Percentiles rank a stretch among this genome's conserved stretches.
These are phyloP conservation scores for Hypomecis punctinalis DNA, from an alignment of 2,888 invertebrate genomes.

Conservation along the genomic window DNA sequence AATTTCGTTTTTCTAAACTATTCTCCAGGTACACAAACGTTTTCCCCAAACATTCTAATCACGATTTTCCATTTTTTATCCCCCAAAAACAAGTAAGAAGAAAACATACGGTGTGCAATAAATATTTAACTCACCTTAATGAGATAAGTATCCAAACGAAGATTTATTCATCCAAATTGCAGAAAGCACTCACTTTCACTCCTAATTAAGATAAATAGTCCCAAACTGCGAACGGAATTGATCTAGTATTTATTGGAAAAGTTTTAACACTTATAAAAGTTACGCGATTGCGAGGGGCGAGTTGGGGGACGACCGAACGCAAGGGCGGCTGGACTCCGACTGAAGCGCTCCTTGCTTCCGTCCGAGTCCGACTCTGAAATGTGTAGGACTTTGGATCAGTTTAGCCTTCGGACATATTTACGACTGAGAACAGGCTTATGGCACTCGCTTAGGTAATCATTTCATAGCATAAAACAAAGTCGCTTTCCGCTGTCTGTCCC, in stretches of 20 bases:
- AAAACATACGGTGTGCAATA: not conserved
- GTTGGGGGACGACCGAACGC: slow-evolving; percentile 47
- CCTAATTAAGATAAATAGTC: slow-evolving; percentile 12
- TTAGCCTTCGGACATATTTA: not conserved
- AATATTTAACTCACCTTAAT: slow-evolving; percentile 16
- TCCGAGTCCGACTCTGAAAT: not conserved
- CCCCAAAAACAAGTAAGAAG: not conserved
- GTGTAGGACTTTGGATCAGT: not conserved
- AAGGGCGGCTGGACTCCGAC: slow-evolving; percentile 50
- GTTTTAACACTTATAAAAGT: slow-evolving; percentile 30
- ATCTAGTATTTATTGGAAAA: not conserved
- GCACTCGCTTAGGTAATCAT: too few relatives aligned
- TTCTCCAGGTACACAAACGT: not conserved
- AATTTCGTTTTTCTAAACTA: not conserved
- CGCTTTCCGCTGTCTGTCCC: too few relatives aligned
- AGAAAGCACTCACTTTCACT: slow-evolving; percentile 18
- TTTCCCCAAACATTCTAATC: not conserved
- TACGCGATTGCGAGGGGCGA: slow-evolving; percentile 10
- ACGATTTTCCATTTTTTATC: too few relatives aligned
- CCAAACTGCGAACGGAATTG: not conserved
- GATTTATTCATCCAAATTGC: slow-evolving; percentile 24
- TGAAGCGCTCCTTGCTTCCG: slow-evolving; percentile 31
- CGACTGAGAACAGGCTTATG: too few relatives aligned
- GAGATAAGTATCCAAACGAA: slow-evolving; percentile 31
- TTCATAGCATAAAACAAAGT: too few relatives aligned